Conservation (phyloP, 2,888 invertebrate genomes). For the Eurytoma californica region DNA sequence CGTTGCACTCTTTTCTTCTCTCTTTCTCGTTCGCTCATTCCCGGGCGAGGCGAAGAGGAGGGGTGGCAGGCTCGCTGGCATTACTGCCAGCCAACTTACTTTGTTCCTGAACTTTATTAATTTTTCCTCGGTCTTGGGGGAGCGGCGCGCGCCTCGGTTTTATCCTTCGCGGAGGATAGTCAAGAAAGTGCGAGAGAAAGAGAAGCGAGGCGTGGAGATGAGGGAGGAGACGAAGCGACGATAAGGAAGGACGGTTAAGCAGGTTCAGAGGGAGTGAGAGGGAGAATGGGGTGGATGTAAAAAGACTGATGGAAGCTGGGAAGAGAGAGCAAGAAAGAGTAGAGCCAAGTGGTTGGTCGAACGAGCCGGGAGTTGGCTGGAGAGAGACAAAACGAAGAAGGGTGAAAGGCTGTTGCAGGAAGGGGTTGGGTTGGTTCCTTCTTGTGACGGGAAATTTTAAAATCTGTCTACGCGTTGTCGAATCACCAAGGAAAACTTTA, state of each 20-base stretch:
- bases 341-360: conserved; percentile 4
- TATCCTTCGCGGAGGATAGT: conserved; percentile 33
- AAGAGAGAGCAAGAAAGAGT: conserved; percentile 38
- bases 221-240: conserved; percentile 28
- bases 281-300: background rate
- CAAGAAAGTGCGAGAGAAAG: conserved; percentile 36
- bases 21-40: conserved; percentile 54
- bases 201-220: conserved; percentile 43
- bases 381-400: conserved; percentile 18
- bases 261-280: background rate
- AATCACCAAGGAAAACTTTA: conserved; percentile 74
- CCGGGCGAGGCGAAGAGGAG: conserved; percentile 49
- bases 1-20: conserved; percentile 38
- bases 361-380: background rate
- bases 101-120: conserved; percentile 76
- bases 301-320: conserved; percentile 34
- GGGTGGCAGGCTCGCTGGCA: conserved; percentile 62
- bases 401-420: conserved; percentile 14
- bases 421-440: conserved; percentile 59
- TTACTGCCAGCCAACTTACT: conserved; percentile 74
- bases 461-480: conserved; percentile 75
- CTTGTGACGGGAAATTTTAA: conserved; percentile 75
- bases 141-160: conserved; percentile 9
- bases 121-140: conserved; percentile 74
- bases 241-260: conserved; percentile 2